These are phyloP conservation scores for Druon quercuslanigerum DNA, from an alignment of 1,140 invertebrate species.

Conservation along the genomic window DNA sequence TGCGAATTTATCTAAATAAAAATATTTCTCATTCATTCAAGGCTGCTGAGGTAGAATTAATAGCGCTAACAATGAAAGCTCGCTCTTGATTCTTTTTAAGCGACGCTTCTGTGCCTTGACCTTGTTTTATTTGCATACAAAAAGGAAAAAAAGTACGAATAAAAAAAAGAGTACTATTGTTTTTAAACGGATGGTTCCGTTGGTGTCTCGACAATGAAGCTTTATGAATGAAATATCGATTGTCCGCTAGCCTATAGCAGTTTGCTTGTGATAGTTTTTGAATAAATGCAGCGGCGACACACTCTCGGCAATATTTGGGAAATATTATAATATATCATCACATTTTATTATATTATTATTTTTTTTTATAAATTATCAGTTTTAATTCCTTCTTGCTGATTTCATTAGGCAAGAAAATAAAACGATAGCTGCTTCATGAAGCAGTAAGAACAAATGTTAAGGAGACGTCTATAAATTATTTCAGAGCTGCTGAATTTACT, in stretches of 20 bases:
- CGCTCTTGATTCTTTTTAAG: neutral
- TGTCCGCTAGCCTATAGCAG: constrained; percentile 1
- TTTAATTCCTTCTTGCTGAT: no score
- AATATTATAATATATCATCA: no score
- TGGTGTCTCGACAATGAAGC: constrained; percentile 10
- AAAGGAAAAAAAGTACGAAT: neutral
- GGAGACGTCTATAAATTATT: no score
- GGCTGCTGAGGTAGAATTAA: neutral
- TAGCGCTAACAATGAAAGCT: neutral
- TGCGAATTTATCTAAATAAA: no score
- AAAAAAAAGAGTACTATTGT: constrained; percentile 14
- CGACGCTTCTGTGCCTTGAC: constrained; percentile 3
- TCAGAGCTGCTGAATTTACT: no score
- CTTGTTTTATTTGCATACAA: constrained; percentile 11
- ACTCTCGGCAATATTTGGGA: no score
- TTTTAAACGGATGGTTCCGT: constrained; percentile 10
- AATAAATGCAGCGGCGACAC: neutral
- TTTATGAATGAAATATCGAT: constrained; percentile 28
- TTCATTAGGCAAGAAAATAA: no score
- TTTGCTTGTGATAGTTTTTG: constrained; percentile 17
- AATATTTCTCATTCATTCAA: no score
- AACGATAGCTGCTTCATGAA: no score
- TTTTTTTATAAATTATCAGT: no score
- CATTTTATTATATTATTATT: no score
- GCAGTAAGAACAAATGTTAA: no score